Evolutionary conservation across 1,140 invertebrate species (phyloP), one percentile per base, ranked within the genome.

Genomic region (Sycophila sp.): DNA sequence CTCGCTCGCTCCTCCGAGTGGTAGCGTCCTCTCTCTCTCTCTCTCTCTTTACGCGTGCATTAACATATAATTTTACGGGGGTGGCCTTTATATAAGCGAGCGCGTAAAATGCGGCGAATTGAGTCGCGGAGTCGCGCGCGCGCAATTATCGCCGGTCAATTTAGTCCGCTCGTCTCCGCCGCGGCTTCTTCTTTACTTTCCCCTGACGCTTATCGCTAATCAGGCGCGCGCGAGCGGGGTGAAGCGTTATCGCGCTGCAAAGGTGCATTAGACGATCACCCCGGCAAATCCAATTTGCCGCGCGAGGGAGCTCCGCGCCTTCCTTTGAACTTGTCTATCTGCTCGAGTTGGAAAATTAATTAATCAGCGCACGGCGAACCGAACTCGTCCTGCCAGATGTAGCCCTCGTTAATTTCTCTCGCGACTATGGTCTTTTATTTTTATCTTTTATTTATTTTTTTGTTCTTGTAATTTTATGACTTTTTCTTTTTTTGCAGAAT

Each of bases 281-380:
- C 26, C 24, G 30, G 51, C 28, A 42, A 45, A 58, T 58, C 51
- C 51, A 45, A 67, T 55, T n/a, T 56, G 42, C 62, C 62, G 17
- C 59, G 30, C n/a, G n/a, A n/a, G n/a, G n/a, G n/a, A n/a, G n/a
- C 22, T 42, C 34, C 34, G 2, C 17, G 4, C 32, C 19, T n/a
- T 11, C 30, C 64, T 67, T 56, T 67, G 38, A 67, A 42, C 63
- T 19, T 53, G 55, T 28, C 40, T 55, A 65, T 40, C 63, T 19
- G 38, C 53, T 58, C 17, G 53, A 34, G 51, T 67, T 67, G 45
- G 64, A 58, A 67, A 67, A 67, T 67, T 67, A 67, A 58, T 56
- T 56, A 67, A 45, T 67, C 53, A 67, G 45, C 45, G 36, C 64
- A 2, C 17, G 17, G 15, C 40, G 15, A n/a, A n/a, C n/a, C n/a